A percentile compares a stretch with the other conserved stretches of the same genome.
Evolutionary conservation across 2,888 invertebrate genomes (phyloP).

Genomic region (Pachymerium ferrugineum): DNA sequence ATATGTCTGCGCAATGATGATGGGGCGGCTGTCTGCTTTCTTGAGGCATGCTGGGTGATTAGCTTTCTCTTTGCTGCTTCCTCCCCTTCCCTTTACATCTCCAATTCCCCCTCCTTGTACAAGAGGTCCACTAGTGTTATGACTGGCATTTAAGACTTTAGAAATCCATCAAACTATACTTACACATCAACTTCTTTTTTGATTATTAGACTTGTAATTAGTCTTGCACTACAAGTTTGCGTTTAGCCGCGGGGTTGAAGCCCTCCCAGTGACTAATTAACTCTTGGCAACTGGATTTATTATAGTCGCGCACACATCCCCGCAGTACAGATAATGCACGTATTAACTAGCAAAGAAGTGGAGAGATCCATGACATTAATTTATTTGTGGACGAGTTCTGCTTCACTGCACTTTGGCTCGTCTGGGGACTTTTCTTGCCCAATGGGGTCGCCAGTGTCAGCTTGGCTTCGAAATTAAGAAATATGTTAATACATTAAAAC

Average conservation of each 20-base stretch:
- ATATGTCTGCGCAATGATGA: background rate
- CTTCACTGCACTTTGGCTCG: constrained; percentile 4
- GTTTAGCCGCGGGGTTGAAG: background rate
- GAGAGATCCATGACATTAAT: background rate
- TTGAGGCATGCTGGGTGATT: background rate
- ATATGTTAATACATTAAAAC: background rate
- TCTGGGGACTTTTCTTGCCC: background rate
- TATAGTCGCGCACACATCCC: background rate
- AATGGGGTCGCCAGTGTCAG: constrained; percentile 3
- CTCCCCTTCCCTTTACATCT: background rate
- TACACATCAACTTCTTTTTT: background rate
- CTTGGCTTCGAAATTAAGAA: background rate
- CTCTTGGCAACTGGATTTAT: constrained; percentile 4
- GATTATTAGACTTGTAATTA: background rate
- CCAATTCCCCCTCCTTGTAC: background rate
- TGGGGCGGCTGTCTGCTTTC: constrained; percentile 2
- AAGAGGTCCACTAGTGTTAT: background rate
- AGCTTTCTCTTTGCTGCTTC: background rate
- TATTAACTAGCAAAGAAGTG: background rate
- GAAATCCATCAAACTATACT: background rate
- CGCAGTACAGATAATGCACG: constrained; percentile 4
- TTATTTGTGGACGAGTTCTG: background rate
- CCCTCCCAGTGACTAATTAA: background rate
- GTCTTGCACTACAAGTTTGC: background rate
- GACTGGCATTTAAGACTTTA: background rate